phyloP scores from a whole-genome alignment of 1,140 invertebrate genomes.

The Eubasilissa regina region DNA sequence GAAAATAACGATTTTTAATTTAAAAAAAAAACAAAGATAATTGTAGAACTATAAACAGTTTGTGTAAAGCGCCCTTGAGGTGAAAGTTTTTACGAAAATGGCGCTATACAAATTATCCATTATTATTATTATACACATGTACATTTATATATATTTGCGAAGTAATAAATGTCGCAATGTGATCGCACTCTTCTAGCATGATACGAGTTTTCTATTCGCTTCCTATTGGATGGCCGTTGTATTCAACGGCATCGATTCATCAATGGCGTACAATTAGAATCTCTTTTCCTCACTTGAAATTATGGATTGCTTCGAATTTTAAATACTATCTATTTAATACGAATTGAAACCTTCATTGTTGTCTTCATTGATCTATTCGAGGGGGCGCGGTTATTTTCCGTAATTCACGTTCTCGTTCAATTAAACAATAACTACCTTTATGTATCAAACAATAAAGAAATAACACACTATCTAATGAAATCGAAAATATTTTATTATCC shows the following conservation, averaged over 20 bases:
- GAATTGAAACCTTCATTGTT: slow-evolving; percentile 11
- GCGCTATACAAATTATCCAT: too few relatives aligned
- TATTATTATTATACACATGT: too few relatives aligned
- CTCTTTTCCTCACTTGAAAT: slow-evolving; percentile 13
- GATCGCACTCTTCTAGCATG: neutral
- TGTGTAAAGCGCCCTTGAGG: too few relatives aligned
- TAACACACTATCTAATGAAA: neutral
- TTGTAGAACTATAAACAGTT: too few relatives aligned
- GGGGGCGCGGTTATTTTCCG: neutral
- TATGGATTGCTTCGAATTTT: neutral
- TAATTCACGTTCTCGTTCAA: neutral
- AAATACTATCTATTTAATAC: slow-evolving; percentile 12
- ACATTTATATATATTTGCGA: too few relatives aligned
- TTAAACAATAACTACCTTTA: neutral
- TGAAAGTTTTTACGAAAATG: too few relatives aligned
- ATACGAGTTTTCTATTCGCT: slow-evolving; percentile 4
- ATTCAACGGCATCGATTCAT: slow-evolving; percentile 28
- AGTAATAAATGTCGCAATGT: too few relatives aligned
- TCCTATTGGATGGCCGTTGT: too few relatives aligned
- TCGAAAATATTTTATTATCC: neutral
- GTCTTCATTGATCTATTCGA: neutral
- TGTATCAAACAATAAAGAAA: too few relatives aligned
- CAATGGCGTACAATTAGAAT: neutral
- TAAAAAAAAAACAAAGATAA: too few relatives aligned
- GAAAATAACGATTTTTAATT: too few relatives aligned